These are phyloP conservation scores for Cavia aperea DNA, from an alignment of 2,113 vertebrate genomes.

Conservation along the genomic window DNA sequence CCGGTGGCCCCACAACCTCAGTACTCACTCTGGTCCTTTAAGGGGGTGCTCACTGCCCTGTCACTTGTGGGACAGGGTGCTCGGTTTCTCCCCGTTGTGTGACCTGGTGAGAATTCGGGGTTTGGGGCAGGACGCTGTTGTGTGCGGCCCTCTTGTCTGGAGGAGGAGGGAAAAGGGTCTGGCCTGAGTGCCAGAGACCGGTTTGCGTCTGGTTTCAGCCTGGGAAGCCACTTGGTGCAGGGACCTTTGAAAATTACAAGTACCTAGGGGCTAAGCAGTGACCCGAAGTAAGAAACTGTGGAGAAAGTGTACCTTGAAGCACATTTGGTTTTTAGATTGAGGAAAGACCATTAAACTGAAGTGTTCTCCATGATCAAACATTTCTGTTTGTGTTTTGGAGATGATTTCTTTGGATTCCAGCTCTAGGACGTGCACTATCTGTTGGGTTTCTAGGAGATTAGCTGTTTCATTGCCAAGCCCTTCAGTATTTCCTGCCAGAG, in stretches of 20 bases:
- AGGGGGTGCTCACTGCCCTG: background rate
- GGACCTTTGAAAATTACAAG: background rate
- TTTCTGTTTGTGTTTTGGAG: background rate
- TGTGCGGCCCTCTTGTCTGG: background rate
- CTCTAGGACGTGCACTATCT: background rate
- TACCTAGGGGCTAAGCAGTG: background rate
- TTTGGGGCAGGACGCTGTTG: background rate
- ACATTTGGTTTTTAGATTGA: background rate
- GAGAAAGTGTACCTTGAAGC: background rate
- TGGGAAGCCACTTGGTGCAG: background rate
- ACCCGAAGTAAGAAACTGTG: background rate
- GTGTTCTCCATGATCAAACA: background rate
- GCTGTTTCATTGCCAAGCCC: conserved; percentile 27
- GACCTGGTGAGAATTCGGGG: background rate
- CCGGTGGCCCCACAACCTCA: background rate
- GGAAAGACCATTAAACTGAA: background rate
- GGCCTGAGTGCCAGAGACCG: background rate
- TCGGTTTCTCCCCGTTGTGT: background rate
- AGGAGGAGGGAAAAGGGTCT: background rate
- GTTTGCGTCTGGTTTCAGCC: background rate
- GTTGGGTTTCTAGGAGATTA: background rate
- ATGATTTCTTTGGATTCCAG: background rate
- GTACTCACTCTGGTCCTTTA: background rate
- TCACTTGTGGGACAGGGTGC: background rate
- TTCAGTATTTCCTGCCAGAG: conserved; percentile 46